phyloP scores from a whole-genome alignment of 2,888 invertebrate genomes.

The Merodon equestris region DNA sequence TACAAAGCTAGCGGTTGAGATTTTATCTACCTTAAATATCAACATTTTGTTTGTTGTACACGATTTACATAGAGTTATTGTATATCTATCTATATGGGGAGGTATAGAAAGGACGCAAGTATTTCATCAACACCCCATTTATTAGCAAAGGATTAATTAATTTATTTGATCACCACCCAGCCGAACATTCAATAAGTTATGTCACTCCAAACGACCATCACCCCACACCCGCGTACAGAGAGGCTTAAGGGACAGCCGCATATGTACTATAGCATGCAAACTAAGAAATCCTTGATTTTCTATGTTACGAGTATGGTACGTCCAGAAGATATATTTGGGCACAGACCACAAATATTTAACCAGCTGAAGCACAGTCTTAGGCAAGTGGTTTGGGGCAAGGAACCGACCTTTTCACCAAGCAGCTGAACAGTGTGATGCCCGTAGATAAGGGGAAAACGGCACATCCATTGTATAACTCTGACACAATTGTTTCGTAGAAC shows the following conservation, averaged over 20 bases:
- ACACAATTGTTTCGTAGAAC: conserved; percentile 48
- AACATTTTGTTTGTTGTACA: too few relatives aligned
- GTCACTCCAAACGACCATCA: conserved; percentile 43
- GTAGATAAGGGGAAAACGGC: conserved; percentile 61
- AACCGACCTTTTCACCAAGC: conserved; percentile 30
- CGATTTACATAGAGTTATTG: too few relatives aligned
- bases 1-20: too few relatives aligned
- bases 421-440: conserved; percentile 46
- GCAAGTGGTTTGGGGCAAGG: not conserved
- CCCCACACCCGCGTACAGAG: not conserved
- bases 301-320: conserved; percentile 69
- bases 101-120: conserved; percentile 62
- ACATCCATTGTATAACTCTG: conserved; percentile 54
- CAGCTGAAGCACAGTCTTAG: conserved; percentile 74
- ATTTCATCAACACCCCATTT: conserved; percentile 74
- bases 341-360: conserved; percentile 78
- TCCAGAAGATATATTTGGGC: conserved; percentile 76
- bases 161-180: conserved; percentile 78
- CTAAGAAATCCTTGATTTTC: conserved; percentile 47
- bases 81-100: too few relatives aligned
- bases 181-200: conserved; percentile 68
- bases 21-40: too few relatives aligned
- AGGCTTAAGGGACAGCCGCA: not conserved
- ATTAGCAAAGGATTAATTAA: conserved; percentile 78
- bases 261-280: conserved; percentile 18